Conservation (phyloP, 2,113 vertebrate genomes). For the Mus spicilegus region DNA sequence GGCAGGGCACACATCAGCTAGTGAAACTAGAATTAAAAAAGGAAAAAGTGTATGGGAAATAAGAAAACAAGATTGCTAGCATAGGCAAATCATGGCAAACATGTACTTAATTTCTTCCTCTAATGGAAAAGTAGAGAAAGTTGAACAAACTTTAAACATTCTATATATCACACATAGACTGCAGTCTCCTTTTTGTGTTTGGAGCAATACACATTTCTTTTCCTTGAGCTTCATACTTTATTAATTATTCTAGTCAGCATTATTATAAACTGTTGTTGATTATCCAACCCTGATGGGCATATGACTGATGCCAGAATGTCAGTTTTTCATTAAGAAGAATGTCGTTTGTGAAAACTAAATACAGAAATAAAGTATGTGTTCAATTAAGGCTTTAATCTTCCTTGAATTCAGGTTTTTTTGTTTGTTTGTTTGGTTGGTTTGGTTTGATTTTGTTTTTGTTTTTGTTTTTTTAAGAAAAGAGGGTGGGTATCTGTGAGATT, state of each 20-base stretch:
- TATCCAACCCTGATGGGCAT: constrained; percentile 86
- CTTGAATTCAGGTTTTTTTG: constrained; percentile 76
- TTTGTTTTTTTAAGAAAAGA: constrained; percentile 30
- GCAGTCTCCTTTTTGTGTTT: constrained; percentile 31
- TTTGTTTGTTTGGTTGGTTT: too few species aligned
- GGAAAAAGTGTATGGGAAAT: neutral
- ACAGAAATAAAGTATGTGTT: constrained; percentile 88
- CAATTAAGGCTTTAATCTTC: constrained; percentile 89
- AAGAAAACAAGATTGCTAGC: neutral
- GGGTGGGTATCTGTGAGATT: constrained; percentile 81
- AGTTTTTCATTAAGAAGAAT: constrained; percentile 87
- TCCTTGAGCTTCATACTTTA: constrained; percentile 79
- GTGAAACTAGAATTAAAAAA: neutral
- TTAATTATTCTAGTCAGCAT: constrained; percentile 81
- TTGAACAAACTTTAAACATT: neutral
- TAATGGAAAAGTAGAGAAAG: neutral
- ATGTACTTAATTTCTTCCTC: neutral
- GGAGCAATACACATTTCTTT: constrained; percentile 60
- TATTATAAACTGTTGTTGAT: constrained; percentile 87
- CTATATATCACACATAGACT: constrained; percentile 51
- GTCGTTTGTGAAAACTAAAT: constrained; percentile 87
- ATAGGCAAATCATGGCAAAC: neutral
- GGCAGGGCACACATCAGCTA: neutral
- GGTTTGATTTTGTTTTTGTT: too few species aligned
- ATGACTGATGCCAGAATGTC: constrained; percentile 84